Percentiles rank a stretch among this genome's conserved stretches.
Evolutionary conservation across 2,113 vertebrate species (phyloP).

Genomic region (human (Homo sapiens)): GRCh38 chr6:168469501-168470000

Average conservation of each 20-base stretch:
- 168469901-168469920: conserved; percentile 22
- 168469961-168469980: neutral
- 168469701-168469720: neutral
- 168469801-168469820: neutral
- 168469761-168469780: neutral
- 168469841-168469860: conserved; percentile 51
- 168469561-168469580: neutral
- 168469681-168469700: neutral
- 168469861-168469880: fast-evolving
- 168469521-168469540: conserved; percentile 43
- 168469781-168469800: neutral
- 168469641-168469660: neutral
- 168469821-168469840: neutral
- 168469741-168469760: neutral
- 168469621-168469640: neutral
- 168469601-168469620: neutral
- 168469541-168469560: conserved; percentile 44
- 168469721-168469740: neutral
- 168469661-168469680: neutral
- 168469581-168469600: neutral
- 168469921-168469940: conserved; percentile 4
- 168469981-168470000: neutral
- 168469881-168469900: neutral
- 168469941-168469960: neutral
- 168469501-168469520: neutral